Percentiles rank a stretch among this genome's conserved stretches.
These are phyloP conservation scores for Mesocentrotus franciscanus DNA, from an alignment of 53 echinoderm and acorn worm species.

Conservation along the genomic window DNA sequence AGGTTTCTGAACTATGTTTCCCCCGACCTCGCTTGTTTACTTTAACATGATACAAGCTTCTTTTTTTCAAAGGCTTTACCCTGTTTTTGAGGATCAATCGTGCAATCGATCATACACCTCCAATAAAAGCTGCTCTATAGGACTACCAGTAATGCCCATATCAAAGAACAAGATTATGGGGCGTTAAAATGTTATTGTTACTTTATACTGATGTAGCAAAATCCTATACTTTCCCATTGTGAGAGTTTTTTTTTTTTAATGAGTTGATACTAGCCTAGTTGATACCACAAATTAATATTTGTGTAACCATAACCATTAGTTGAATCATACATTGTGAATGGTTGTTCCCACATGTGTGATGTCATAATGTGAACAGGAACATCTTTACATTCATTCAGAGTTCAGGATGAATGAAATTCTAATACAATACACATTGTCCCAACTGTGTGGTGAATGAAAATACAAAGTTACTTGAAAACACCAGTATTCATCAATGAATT, in stretches of 20 bases:
- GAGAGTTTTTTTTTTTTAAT: background rate
- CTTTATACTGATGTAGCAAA: background rate
- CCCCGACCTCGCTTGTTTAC: constrained; percentile 2
- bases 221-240: background rate
- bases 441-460: background rate
- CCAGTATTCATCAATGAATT: constrained; percentile 26
- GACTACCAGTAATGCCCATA: too few relatives aligned
- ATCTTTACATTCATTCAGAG: background rate
- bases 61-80: background rate
- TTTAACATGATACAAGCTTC: background rate
- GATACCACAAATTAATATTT: background rate
- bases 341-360: background rate
- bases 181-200: background rate
- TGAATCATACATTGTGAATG: background rate
- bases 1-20: background rate
- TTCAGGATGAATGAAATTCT: background rate
- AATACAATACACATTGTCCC: background rate
- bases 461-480: constrained; percentile 13
- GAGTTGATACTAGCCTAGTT: background rate
- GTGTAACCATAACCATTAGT: background rate
- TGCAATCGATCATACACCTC: background rate
- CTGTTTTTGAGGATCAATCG: background rate
- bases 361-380: background rate
- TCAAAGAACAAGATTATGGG: background rate
- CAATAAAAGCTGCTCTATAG: too few relatives aligned